These are phyloP conservation scores for Tetraneura akinire DNA, from an alignment of 1,140 invertebrate species.

Conservation along the genomic window DNA sequence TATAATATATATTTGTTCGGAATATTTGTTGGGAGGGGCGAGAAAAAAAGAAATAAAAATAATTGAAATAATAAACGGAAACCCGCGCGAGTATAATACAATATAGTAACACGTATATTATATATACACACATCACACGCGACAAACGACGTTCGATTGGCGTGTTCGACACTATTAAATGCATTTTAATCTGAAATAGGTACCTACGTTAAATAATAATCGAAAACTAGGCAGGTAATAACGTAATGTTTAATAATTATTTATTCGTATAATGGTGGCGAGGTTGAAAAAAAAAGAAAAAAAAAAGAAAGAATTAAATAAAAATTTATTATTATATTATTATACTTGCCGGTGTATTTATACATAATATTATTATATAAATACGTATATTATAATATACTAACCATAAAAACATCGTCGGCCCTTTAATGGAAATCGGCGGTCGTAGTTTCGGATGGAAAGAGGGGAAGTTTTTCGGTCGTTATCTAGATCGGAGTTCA, in stretches of 20 bases:
- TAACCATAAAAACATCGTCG: too few species aligned
- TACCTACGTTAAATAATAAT: too few species aligned
- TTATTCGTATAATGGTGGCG: too few species aligned
- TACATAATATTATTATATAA: too few species aligned
- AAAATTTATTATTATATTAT: too few species aligned
- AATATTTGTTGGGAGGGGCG: not conserved
- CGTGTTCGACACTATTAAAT: slow-evolving; percentile 47
- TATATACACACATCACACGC: not conserved
- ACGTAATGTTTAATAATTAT: too few species aligned
- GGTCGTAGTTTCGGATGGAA: not conserved
- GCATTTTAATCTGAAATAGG: too few species aligned
- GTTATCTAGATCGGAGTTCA: slow-evolving; percentile 9
- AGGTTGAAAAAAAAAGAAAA: too few species aligned
- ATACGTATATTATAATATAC: too few species aligned
- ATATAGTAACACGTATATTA: not conserved
- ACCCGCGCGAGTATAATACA: not conserved
- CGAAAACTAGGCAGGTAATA: too few species aligned
- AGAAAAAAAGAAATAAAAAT: not conserved
- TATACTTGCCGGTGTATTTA: too few species aligned
- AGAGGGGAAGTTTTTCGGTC: not conserved
- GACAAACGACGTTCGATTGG: slow-evolving; percentile 13
- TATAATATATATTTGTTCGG: not conserved
- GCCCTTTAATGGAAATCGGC: slow-evolving; percentile 5
- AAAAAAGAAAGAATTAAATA: too few species aligned
- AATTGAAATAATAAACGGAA: slow-evolving; percentile 46